Base-by-base conservation (phyloP, 2,113 vertebrate genomes). In the Canis aureus region DNA sequence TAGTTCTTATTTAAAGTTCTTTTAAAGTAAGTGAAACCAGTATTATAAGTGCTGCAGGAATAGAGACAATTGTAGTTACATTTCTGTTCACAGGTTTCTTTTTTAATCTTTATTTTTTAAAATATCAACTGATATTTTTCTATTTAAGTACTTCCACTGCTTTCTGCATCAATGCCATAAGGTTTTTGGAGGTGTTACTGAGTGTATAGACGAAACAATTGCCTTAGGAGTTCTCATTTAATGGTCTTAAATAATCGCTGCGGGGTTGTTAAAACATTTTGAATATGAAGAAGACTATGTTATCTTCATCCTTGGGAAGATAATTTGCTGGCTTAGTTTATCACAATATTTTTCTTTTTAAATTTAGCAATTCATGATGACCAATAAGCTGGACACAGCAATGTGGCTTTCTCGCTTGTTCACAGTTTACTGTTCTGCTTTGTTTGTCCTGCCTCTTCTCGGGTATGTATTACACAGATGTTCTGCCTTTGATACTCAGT, bases 341-440 rank as follows among this genome's bases (percentile, higher is more conserved):
- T 87, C 49, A 64, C 32, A 43, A 0, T 79, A 15, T 81, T 97
- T 97, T 79, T 93, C 87, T 92, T 97, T 97, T 98, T 89, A 86
- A 82, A 98, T 98, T 27, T 98, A 99, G 99, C 99, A 99, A 99
- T 99, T 99, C 98, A 98, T 99, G 98, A 98, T 99, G 99, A 98
- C 98, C 93, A 99, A 99, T 98, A 99, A 99, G 97, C 97, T 99
- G 98, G 99, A 99, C 98, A 99, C 99, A 1, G 99, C 99, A 15
- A 99, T 99, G 99, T 99, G 99, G 99, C 99, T 99, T 95, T 99
- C 99, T 79, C 99, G 99, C 15, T 98, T 99, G 96, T 99, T 99
- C 98, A 99, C 99, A 0, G 99, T 99, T 96, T 99, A 99, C 98
- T 99, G 99, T 98, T 99, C 99, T 4, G 98, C 99, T 97, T 99